A percentile compares a stretch with the other conserved stretches of the same genome.
Conservation (phyloP, 1,140 invertebrate genomes). For the Sinella curviseta region DNA sequence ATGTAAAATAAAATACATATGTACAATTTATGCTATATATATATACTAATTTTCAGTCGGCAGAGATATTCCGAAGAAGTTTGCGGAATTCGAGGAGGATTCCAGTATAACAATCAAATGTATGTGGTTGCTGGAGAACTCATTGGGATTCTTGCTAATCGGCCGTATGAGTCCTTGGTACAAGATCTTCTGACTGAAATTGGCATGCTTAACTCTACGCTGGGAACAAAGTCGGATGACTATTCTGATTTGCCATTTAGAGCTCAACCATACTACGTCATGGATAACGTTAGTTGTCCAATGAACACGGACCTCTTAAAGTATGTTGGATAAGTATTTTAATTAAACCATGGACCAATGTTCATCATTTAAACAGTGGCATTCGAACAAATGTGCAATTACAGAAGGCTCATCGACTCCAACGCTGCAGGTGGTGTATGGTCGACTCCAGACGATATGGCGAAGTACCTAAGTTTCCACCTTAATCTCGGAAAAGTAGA, state of each 20-base stretch:
- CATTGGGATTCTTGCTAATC: slow-evolving; percentile 14
- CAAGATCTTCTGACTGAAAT: neutral
- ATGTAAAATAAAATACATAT: too few relatives aligned
- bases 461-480: slow-evolving; percentile 32
- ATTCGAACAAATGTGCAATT: neutral
- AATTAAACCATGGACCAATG: too few relatives aligned
- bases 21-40: too few relatives aligned
- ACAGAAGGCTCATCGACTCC: neutral
- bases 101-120: slow-evolving; percentile 33
- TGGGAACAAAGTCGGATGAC: neutral
- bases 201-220: neutral
- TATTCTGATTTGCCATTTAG: neutral
- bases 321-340: too few relatives aligned
- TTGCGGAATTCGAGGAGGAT: slow-evolving; percentile 20
- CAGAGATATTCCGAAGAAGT: slow-evolving; percentile 19
- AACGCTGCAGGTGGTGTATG: slow-evolving; percentile 32
- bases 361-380: too few relatives aligned
- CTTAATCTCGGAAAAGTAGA: slow-evolving; percentile 33
- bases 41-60: slow-evolving; percentile 11
- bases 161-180: neutral
- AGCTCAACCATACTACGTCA: neutral
- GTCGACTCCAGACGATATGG: slow-evolving; percentile 29
- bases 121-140: slow-evolving; percentile 9
- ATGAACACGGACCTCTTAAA: neutral
- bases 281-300: neutral